These are phyloP conservation scores for Pissodes strobi DNA, from an alignment of 1,140 invertebrate species.

Conservation along the genomic window DNA sequence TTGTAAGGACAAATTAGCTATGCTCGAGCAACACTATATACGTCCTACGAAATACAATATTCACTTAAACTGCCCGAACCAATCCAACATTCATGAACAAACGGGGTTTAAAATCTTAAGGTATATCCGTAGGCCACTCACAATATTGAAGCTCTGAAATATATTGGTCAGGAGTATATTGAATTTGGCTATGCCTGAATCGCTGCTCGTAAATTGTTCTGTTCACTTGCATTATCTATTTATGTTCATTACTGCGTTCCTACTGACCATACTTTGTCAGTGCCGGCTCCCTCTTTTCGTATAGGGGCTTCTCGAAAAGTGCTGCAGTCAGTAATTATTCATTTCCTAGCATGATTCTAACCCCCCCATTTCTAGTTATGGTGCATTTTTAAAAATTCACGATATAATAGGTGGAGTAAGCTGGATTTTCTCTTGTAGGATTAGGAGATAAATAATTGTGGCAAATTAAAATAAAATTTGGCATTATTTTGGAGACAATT, in stretches of 20 bases:
- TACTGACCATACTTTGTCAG: conserved; percentile 23
- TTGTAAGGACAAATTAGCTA: too few species aligned
- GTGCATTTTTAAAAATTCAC: too few species aligned
- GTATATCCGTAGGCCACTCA: not conserved
- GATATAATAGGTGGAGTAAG: too few species aligned
- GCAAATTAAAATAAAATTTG: too few species aligned
- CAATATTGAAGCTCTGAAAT: conserved; percentile 10
- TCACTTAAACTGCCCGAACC: not conserved
- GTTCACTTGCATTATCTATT: conserved; percentile 45
- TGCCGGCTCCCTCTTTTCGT: conserved; percentile 4
- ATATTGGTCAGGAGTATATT: conserved; percentile 27
- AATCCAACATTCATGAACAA: not conserved
- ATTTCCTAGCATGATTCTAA: too few species aligned
- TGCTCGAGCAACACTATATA: not conserved
- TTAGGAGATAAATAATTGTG: too few species aligned
- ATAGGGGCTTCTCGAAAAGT: too few species aligned
- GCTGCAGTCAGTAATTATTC: too few species aligned
- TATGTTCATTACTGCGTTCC: conserved; percentile 35
- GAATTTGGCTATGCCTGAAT: conserved; percentile 39
- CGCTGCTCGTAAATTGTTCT: conserved; percentile 42
- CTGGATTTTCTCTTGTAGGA: too few species aligned
- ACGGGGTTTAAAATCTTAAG: conserved; percentile 13
- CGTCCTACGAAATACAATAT: not conserved
- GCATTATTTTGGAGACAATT: too few species aligned
- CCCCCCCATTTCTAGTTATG: too few species aligned